Evolutionary conservation across 2,888 invertebrate genomes (phyloP), one percentile per base, ranked within the genome.

Genomic region (Dryomyza anilis): DNA sequence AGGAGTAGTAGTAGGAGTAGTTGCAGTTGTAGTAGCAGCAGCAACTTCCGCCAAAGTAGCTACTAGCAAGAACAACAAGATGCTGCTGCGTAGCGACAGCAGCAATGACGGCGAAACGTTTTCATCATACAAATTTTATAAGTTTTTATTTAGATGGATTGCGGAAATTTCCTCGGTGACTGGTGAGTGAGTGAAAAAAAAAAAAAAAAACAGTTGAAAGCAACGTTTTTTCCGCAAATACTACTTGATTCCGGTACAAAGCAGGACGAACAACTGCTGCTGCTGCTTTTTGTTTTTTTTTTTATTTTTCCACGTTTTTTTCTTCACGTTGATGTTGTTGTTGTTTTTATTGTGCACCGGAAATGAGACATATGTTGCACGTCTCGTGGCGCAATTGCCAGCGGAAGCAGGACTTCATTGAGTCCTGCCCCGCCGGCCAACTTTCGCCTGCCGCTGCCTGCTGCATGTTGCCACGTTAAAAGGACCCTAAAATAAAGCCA

Each of bases 321-420:
- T 23, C 21, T 30, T 50, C 58, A 16, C 62, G 50, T n/a, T 27
- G 2, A 14, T 39, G 39, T 52, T 62, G 43, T 53, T 30, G 27
- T 50, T 57, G 57, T 64, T 45, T 5, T 45, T 59, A 19, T 21
- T 59, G 43, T 48, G 19, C 21, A 63, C 63, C 64, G 65, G 67
- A 69, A 70, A 59, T 67, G 64, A 67, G 67, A 67, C 69, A 67
- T 70, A 70, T 70, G 69, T 56, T 65, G 64, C 67, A 66, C 62
- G 53, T 53, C 53, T n/a, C 64, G 27, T 33, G 39, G 16, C 23
- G 55, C 61, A 62, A 61, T 61, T 29, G 39, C 43, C 39, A 48
- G 25, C 30, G 62, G 55, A 63, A 56, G 48, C n/a, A 48, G 57
- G 27, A 57, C 57, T 57, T 57, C 57, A 63, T 57, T 57, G 33